Conservation (phyloP, 2,113 vertebrate genomes). For the Phalacrocorax pelagicus region DNA sequence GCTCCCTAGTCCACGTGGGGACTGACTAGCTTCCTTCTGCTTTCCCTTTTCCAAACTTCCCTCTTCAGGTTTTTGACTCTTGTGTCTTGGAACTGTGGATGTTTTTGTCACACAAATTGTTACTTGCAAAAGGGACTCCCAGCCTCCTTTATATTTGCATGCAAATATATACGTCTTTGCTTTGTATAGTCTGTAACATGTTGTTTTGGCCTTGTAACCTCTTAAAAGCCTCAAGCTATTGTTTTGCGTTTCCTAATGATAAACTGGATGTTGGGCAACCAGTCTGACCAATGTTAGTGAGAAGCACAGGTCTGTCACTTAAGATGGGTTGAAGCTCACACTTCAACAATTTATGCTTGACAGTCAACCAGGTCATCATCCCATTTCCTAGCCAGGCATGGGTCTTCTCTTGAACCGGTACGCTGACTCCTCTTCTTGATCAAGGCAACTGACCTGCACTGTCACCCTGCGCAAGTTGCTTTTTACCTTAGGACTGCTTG, state of each 20-base stretch:
- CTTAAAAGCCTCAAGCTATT: not conserved
- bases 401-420: not conserved
- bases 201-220: not conserved
- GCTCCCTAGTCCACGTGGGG: fast-evolving
- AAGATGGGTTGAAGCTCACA: not conserved
- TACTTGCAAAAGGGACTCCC: not conserved
- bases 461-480: not conserved
- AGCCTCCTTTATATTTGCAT: not conserved
- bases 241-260: not conserved
- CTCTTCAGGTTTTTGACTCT: not conserved
- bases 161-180: not conserved
- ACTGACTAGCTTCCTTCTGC: not conserved
- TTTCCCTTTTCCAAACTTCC: not conserved
- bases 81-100: not conserved
- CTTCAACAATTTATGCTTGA: not conserved
- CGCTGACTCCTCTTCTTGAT: not conserved
- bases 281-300: not conserved
- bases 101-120: not conserved
- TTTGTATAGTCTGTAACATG: not conserved
- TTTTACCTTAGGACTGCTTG: not conserved
- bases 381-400: fast-evolving
- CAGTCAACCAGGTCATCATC: too few species aligned
- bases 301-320: not conserved
- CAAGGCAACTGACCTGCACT: fast-evolving
- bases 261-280: not conserved